These are phyloP conservation scores for Eupithecia subfuscata DNA, from an alignment of 2,888 invertebrate genomes.

Conservation along the genomic window DNA sequence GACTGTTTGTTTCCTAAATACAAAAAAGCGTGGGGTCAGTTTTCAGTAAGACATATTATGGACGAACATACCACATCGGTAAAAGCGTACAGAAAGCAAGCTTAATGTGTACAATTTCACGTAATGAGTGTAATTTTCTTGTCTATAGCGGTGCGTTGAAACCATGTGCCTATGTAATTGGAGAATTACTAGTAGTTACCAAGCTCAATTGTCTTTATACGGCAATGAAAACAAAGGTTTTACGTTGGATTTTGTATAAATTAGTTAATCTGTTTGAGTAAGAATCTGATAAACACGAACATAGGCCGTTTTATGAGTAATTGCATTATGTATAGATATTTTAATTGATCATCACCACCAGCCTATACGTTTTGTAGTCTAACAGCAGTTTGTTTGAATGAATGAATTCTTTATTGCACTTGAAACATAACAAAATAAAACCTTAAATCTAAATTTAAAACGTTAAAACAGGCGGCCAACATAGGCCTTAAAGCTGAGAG, in stretches of 20 bases:
- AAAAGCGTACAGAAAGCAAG: background rate
- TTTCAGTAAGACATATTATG: background rate
- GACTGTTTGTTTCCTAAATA: too few species aligned
- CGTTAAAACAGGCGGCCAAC: too few species aligned
- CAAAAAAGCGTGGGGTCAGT: too few species aligned
- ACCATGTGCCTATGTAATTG: background rate
- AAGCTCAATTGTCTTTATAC: background rate
- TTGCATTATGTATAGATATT: too few species aligned
- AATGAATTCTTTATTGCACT: too few species aligned
- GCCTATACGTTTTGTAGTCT: background rate
- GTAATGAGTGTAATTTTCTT: constrained; percentile 7
- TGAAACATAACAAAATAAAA: too few species aligned
- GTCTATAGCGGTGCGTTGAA: background rate
- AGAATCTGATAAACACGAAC: background rate
- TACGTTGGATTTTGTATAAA: background rate
- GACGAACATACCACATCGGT: background rate
- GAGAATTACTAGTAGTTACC: background rate
- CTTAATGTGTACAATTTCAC: constrained; percentile 3
- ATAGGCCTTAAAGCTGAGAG: too few species aligned
- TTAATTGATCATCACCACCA: background rate
- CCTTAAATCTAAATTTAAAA: too few species aligned
- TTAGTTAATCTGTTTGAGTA: background rate
- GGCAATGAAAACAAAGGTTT: background rate
- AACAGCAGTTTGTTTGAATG: background rate
- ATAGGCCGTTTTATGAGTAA: background rate